Evolutionary conservation across 92 coral and sea anemone genomes (phyloP).

Genomic region (Montipora capitata): DNA sequence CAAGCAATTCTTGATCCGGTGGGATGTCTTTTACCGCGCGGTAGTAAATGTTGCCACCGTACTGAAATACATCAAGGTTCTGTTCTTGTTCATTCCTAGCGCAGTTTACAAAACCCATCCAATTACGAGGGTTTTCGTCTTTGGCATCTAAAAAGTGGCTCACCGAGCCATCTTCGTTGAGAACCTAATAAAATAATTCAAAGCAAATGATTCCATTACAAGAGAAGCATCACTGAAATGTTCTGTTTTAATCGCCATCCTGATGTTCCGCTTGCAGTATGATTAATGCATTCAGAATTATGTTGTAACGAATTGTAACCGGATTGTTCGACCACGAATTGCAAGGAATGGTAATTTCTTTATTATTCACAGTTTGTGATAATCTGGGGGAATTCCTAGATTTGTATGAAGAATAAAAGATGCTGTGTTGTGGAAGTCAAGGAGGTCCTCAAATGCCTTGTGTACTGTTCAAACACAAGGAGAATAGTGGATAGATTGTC

Average conservation of each 20-base stretch:
- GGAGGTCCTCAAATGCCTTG: constrained; percentile 49
- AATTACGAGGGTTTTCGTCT: constrained; percentile 98
- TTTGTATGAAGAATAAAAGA: neutral
- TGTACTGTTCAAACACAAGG: constrained; percentile 39
- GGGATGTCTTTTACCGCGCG: constrained; percentile 98
- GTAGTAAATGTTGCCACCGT: constrained; percentile 94
- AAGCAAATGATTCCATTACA: neutral
- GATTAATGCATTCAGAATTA: neutral
- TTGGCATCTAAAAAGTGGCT: constrained; percentile 99
- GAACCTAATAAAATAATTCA: constrained; percentile 62
- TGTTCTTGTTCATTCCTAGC: constrained; percentile 99
- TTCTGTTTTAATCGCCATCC: neutral
- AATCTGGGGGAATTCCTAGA: constrained; percentile 8
- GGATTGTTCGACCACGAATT: neutral
- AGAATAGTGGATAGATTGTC: constrained; percentile 26
- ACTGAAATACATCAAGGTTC: constrained; percentile 96
- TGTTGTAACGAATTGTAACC: neutral
- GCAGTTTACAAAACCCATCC: constrained; percentile 99
- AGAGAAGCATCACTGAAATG: neutral
- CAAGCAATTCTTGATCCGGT: constrained; percentile 96
- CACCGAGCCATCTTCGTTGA: constrained; percentile 97
- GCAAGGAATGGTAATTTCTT: neutral
- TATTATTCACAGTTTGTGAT: neutral
- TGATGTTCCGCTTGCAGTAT: no score
- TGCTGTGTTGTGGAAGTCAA: constrained; percentile 15